Evolutionary conservation across 2,113 vertebrate genomes (phyloP).

Genomic region (Isurus oxyrinchus): DNA sequence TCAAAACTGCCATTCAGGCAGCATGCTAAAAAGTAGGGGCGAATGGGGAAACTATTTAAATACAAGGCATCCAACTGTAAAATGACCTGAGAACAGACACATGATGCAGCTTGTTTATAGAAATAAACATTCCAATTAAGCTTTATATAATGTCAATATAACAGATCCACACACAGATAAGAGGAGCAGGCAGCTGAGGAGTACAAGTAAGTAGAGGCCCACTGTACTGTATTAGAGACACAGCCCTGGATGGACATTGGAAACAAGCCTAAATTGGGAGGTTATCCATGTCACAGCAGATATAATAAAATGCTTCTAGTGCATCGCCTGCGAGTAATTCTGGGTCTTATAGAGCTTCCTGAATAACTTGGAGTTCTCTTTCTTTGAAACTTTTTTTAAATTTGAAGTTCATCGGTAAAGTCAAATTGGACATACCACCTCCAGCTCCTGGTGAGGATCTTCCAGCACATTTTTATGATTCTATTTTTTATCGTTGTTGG

Average conservation of each 20-base stretch:
- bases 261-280: background rate
- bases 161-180: background rate
- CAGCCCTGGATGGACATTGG: background rate
- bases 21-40: background rate
- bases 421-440: conserved; percentile 68
- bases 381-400: conserved; percentile 1
- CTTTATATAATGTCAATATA: background rate
- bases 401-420: conserved; percentile 71
- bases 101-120: conserved; percentile 15
- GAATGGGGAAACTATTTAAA: background rate
- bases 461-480: conserved; percentile 52
- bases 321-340: background rate
- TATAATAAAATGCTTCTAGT: conserved; percentile 19
- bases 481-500: conserved; percentile 40
- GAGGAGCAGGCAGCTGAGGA: background rate
- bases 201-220: conserved; percentile 4
- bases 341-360: conserved; percentile 13
- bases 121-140: conserved; percentile 32
- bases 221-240: conserved; percentile 21
- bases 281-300: conserved; percentile 14
- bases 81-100: conserved; percentile 16
- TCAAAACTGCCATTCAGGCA: background rate
- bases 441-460: conserved; percentile 57
- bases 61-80: conserved; percentile 25
- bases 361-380: conserved; percentile 14